Evolutionary conservation across 2,888 invertebrate species (phyloP).

Genomic region (Meliscaeva auricollis): DNA sequence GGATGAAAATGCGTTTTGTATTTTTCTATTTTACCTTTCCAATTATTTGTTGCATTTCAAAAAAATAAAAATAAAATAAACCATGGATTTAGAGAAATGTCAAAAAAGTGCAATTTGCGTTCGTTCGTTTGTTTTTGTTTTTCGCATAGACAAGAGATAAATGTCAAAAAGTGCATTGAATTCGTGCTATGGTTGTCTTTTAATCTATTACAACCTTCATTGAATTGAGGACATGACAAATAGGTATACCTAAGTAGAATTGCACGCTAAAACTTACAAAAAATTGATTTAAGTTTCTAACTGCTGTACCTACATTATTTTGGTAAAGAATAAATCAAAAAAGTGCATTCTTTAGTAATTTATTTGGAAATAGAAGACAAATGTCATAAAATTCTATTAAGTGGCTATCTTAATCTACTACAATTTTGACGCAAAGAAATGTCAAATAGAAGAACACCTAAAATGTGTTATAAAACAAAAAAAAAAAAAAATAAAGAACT

Average conservation of each 20-base stretch:
- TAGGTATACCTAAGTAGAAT: neutral
- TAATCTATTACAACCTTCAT: neutral
- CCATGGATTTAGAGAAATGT: constrained; percentile 43
- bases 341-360: neutral
- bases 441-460: constrained; percentile 31
- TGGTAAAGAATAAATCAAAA: too few species aligned
- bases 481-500: neutral
- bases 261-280: neutral
- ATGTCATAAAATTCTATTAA: constrained; percentile 25
- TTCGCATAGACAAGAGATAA: neutral
- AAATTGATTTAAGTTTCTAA: too few species aligned
- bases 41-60: constrained; percentile 1
- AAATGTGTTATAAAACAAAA: neutral
- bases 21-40: constrained; percentile 16
- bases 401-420: neutral
- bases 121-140: neutral
- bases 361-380: neutral
- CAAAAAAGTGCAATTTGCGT: constrained; percentile 30
- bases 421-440: constrained; percentile 29
- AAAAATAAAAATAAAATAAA: neutral
- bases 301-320: too few species aligned
- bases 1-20: constrained; percentile 52
- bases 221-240: constrained; percentile 30
- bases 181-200: neutral
- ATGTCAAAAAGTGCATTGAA: constrained; percentile 31